Evolutionary conservation across 2,113 vertebrate species (phyloP), one percentile per base, ranked within the genome.

Genomic region (Solenodon paradoxus): DNA sequence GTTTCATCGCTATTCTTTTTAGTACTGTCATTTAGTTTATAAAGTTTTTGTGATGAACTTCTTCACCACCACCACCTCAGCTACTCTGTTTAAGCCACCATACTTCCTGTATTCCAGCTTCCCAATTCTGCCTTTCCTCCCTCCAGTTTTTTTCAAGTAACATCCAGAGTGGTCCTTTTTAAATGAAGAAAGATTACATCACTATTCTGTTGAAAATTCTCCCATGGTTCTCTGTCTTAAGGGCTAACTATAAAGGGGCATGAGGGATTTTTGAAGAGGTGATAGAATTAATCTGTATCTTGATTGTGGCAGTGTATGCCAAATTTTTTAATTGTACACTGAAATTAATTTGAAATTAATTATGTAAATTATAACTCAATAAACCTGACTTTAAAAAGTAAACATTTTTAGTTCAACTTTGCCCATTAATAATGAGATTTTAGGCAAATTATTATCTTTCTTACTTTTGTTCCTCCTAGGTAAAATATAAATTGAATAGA

Each of bases 291-390:
- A 57, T 89, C n/a, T 77, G 0, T 45, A 69, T 72, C 51, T 83
- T 94, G 13, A 64, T 32, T 69, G 10, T 94, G 47, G 22, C 20
- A 5, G 57, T 59, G 13, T 16, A n/a, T n/a, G n/a, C n/a, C n/a
- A n/a, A n/a, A n/a, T n/a, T n/a, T n/a, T n/a, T n/a, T n/a, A n/a
- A n/a, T n/a, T n/a, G n/a, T n/a, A n/a, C n/a, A n/a, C n/a, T n/a
- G n/a, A n/a, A n/a, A n/a, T n/a, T n/a, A n/a, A n/a, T n/a, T n/a
- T n/a, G n/a, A n/a, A n/a, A n/a, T n/a, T n/a, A n/a, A n/a, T n/a
- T 69, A 91, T 88, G 13, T 89, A 57, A 92, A 81, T 95, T 94
- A 69, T 53, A 64, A 30, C 59, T 77, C 61, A 64, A n/a, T 74
- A 89, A 84, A 81, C 38, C 51, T 75, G 68, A 80, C 59, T 88